Conservation (phyloP, 1,140 invertebrate genomes). For the Euglossa dilemma region DNA sequence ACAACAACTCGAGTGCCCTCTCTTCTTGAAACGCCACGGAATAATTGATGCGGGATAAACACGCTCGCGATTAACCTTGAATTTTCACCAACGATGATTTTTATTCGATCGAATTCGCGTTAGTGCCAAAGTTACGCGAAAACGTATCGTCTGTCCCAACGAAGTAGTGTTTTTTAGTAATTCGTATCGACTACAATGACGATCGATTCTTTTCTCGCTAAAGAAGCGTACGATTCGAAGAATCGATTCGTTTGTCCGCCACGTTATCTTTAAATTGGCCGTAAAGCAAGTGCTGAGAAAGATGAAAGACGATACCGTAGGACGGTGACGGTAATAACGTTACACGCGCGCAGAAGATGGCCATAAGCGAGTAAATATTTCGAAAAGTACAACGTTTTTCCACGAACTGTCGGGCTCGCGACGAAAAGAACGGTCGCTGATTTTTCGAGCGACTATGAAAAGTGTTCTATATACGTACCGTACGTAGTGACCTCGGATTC, state of each 20-base stretch:
- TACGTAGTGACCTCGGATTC: conserved; percentile 29
- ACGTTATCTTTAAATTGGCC: not conserved
- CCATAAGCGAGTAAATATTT: not conserved
- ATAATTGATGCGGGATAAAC: conserved; percentile 14
- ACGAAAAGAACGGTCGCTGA: not conserved
- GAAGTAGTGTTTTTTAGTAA: conserved; percentile 37
- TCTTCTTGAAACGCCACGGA: not conserved
- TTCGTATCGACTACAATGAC: conserved; percentile 16
- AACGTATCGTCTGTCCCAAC: not conserved
- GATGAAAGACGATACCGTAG: not conserved
- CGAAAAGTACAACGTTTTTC: not conserved
- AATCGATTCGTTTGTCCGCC: not conserved
- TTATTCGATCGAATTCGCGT: not conserved
- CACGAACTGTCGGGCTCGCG: not conserved
- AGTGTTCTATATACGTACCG: conserved; percentile 51
- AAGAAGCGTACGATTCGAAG: not conserved
- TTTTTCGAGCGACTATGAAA: conserved; percentile 7
- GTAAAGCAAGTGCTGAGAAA: not conserved
- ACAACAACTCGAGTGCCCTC: not conserved
- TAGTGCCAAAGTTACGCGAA: not conserved
- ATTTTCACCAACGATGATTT: not conserved
- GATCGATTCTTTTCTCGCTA: conserved; percentile 4
- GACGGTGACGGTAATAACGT: not conserved
- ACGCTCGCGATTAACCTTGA: not conserved
- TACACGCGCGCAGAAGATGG: not conserved